These are phyloP conservation scores for Argopecten irradians DNA, from an alignment of 1,140 invertebrate species.

Conservation along the genomic window DNA sequence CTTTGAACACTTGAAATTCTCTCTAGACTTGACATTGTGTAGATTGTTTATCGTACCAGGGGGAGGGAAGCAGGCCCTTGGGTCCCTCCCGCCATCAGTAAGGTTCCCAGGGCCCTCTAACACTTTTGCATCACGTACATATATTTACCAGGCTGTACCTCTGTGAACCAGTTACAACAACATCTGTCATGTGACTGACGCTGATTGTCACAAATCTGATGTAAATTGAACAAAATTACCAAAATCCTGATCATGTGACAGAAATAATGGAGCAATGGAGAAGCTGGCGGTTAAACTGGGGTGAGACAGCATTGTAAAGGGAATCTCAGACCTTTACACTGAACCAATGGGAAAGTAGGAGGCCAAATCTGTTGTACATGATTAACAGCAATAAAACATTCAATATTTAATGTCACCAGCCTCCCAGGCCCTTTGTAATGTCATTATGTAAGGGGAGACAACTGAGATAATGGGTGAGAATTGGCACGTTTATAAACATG, in stretches of 20 bases:
- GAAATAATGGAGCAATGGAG: background rate
- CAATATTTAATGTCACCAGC: constrained; percentile 22
- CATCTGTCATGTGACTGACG: background rate
- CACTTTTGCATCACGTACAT: background rate
- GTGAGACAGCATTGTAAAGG: background rate
- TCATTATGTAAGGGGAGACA: constrained; percentile 21
- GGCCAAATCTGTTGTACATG: constrained; percentile 8
- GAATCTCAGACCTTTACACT: background rate
- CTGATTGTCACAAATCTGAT: constrained; percentile 3
- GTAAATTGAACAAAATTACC: background rate
- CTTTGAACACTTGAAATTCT: constrained; percentile 4
- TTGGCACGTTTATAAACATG: constrained; percentile 11
- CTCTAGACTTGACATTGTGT: background rate
- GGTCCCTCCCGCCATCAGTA: background rate
- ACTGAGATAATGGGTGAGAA: constrained; percentile 3
- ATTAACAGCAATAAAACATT: constrained; percentile 15
- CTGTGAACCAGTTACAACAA: background rate
- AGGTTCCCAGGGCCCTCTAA: background rate
- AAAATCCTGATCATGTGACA: background rate
- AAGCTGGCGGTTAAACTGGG: background rate
- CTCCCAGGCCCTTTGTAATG: background rate
- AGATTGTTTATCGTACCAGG: background rate
- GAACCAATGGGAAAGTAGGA: constrained; percentile 20
- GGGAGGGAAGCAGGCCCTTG: background rate
- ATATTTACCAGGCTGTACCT: constrained; percentile 5